Conservation (phyloP, 2,888 invertebrate genomes). For the Lasioglossum zephyrum region DNA sequence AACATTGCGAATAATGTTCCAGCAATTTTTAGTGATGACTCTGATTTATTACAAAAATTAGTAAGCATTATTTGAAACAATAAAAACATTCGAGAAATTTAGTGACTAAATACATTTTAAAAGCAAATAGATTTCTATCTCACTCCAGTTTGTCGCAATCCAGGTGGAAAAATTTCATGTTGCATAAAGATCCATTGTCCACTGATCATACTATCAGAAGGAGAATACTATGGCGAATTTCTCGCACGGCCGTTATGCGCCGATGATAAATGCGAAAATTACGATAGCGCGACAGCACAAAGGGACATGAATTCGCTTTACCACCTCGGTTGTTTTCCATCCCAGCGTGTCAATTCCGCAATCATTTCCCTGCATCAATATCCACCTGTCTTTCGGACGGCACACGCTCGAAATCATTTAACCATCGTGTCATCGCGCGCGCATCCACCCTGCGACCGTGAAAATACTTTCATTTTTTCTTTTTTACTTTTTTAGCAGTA, state of each 20-base stretch:
- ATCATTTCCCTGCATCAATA: constrained; percentile 17
- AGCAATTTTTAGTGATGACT: too few relatives aligned
- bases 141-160: too few relatives aligned
- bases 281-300: background rate
- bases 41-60: too few relatives aligned
- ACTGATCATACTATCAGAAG: too few relatives aligned
- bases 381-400: background rate
- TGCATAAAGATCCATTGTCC: too few relatives aligned
- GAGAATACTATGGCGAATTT: background rate
- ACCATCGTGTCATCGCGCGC: background rate
- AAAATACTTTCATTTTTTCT: constrained; percentile 5
- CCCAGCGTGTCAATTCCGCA: constrained; percentile 1
- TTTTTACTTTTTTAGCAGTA: background rate
- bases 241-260: background rate
- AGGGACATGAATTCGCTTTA: constrained; percentile 20
- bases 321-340: background rate
- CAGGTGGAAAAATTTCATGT: too few relatives aligned
- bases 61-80: too few relatives aligned
- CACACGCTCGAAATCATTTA: constrained; percentile 9
- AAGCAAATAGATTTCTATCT: too few relatives aligned
- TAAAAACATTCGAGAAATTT: too few relatives aligned
- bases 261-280: constrained; percentile 5
- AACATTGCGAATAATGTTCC: too few relatives aligned
- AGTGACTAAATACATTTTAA: too few relatives aligned
- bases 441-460: background rate